Conservation (phyloP, 2,888 invertebrate species). For the Xylota sylvarum region DNA sequence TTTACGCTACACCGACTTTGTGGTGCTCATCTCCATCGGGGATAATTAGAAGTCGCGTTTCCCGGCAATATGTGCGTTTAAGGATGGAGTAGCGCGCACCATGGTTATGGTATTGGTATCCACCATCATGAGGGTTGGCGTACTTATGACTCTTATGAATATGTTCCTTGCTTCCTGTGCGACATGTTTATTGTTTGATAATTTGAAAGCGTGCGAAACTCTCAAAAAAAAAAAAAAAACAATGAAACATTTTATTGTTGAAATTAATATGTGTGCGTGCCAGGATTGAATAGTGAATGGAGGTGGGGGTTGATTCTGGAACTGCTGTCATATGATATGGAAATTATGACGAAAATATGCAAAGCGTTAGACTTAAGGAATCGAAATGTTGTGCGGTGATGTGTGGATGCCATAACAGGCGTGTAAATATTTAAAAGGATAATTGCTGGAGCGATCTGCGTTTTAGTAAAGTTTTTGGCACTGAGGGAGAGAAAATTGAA, state of each 20-base stretch:
- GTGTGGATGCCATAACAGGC: constrained; percentile 57
- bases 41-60: constrained; percentile 72
- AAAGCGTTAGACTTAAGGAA: constrained; percentile 49
- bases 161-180: constrained; percentile 47
- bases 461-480: constrained; percentile 7
- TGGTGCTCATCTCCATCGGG: constrained; percentile 49
- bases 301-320: constrained; percentile 20
- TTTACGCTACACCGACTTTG: constrained; percentile 44
- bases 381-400: constrained; percentile 41
- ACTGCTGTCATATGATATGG: constrained; percentile 59
- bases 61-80: constrained; percentile 54
- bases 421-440: constrained; percentile 76
- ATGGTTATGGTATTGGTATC: constrained; percentile 44
- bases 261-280: constrained; percentile 62
- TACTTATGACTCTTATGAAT: constrained; percentile 51
- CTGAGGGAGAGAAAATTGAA: constrained; percentile 62
- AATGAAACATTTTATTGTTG: constrained; percentile 72
- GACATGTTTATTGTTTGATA: constrained; percentile 76
- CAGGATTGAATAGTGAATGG: constrained; percentile 43
- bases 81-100: constrained; percentile 13
- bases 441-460: constrained; percentile 59
- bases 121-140: constrained; percentile 12
- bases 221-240: constrained; percentile 48
- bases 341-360: constrained; percentile 54
- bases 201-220: constrained; percentile 75